phyloP scores from a whole-genome alignment of 2,113 vertebrate species.

The Corythornis vintsioides region DNA sequence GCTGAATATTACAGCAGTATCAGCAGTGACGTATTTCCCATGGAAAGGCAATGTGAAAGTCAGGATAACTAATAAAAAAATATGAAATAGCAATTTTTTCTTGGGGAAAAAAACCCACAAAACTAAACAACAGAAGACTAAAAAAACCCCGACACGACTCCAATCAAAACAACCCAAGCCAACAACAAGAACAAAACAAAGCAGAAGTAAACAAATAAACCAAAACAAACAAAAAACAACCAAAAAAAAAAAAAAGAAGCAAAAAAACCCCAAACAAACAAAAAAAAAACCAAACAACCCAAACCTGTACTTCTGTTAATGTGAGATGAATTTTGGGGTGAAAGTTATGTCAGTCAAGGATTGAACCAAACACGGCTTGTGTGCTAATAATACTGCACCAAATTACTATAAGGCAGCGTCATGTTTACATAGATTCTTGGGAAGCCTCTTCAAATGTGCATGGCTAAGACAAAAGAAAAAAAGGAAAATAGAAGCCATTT shows the following conservation, averaged over 20 bases:
- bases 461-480: neutral
- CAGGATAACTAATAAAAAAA: neutral
- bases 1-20: neutral
- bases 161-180: neutral
- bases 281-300: no score
- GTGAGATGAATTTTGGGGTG: neutral
- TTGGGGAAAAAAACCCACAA: neutral
- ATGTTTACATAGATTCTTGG: neutral
- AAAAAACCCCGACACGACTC: no score
- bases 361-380: neutral
- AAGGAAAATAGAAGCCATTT: neutral
- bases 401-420: neutral
- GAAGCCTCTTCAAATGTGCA: neutral
- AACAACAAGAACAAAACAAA: no score
- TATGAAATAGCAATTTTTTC: constrained; percentile 8
- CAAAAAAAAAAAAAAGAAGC: no score
- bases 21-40: neutral
- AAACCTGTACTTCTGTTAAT: neutral
- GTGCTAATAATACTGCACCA: neutral
- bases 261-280: no score
- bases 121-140: no score
- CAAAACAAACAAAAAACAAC: no score
- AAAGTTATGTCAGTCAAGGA: neutral
- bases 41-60: neutral
- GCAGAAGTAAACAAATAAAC: no score